These are phyloP conservation scores for Danio choprae DNA, from an alignment of 2,797 vertebrate species.

Conservation along the genomic window DNA sequence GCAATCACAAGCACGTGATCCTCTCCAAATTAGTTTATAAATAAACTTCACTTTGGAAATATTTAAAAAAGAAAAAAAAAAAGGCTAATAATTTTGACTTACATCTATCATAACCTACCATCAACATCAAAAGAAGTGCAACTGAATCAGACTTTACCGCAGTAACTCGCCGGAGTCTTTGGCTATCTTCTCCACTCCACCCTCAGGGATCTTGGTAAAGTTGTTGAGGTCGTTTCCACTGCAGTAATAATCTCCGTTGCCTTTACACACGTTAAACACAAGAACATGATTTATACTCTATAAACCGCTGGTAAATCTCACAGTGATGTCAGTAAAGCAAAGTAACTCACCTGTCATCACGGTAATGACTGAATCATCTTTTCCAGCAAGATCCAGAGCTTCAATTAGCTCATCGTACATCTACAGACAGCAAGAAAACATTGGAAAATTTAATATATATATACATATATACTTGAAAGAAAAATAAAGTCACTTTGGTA, in stretches of 20 bases:
- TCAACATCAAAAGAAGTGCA: background rate
- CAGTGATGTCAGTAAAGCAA: background rate
- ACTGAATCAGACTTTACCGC: conserved; percentile 72
- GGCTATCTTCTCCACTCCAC: conserved; percentile 73
- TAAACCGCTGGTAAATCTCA: background rate
- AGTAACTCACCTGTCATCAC: conserved; percentile 86
- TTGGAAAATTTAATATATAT: background rate
- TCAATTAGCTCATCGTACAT: conserved; percentile 89
- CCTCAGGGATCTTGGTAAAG: conserved; percentile 73
- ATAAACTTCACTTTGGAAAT: too few species aligned
- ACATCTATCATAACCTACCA: background rate
- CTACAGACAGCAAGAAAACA: conserved; percentile 66
- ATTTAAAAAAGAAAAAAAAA: too few species aligned
- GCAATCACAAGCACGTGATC: too few species aligned
- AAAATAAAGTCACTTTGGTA: background rate
- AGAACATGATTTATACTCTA: background rate
- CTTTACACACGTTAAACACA: conserved; percentile 66
- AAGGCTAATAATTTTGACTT: too few species aligned
- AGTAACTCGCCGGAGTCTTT: conserved; percentile 70
- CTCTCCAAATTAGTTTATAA: too few species aligned
- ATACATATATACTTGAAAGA: too few species aligned
- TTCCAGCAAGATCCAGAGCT: conserved; percentile 85
- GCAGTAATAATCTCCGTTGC: conserved; percentile 89
- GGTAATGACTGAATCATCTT: conserved; percentile 82
- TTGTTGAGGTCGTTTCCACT: conserved; percentile 94